These are phyloP conservation scores for Cantharis flavilabris DNA, from an alignment of 2,888 invertebrate genomes.

Conservation along the genomic window DNA sequence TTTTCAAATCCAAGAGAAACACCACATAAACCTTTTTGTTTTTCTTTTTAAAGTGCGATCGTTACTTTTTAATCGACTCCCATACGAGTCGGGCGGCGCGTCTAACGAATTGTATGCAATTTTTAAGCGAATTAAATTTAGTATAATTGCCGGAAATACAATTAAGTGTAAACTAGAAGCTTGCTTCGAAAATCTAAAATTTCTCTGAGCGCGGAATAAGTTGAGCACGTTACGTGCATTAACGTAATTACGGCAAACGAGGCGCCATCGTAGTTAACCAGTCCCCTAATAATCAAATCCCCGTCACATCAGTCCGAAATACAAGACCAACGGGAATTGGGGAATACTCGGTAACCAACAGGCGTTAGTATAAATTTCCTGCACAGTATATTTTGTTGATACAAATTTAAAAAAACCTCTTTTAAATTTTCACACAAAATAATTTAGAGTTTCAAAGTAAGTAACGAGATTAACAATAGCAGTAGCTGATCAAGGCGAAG, in stretches of 20 bases:
- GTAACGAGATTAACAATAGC: conserved; percentile 19
- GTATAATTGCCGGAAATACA: conserved; percentile 13
- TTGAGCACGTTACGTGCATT: conserved; percentile 36
- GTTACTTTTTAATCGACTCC: background rate
- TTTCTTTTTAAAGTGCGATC: background rate
- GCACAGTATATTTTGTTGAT: background rate
- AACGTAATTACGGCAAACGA: conserved; percentile 36
- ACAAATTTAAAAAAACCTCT: background rate
- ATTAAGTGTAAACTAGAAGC: conserved; percentile 23
- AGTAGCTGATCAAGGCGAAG: conserved; percentile 10
- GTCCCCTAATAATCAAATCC: conserved; percentile 34
- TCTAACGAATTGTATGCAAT: conserved; percentile 9
- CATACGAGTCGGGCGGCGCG: background rate
- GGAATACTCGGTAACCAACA: background rate
- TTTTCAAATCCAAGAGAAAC: conserved; percentile 31
- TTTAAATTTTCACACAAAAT: background rate
- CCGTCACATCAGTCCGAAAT: conserved; percentile 21
- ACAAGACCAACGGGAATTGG: conserved; percentile 11
- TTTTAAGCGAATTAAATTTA: conserved; percentile 16
- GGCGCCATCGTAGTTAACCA: conserved; percentile 33
- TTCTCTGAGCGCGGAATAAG: conserved; percentile 29
- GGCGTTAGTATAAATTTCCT: background rate
- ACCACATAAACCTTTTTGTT: background rate
- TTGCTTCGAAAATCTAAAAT: conserved; percentile 22
- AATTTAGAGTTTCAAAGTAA: conserved; percentile 5